These are phyloP conservation scores for Oncopeltus fasciatus DNA, from an alignment of 1,140 invertebrate genomes.

Conservation along the genomic window DNA sequence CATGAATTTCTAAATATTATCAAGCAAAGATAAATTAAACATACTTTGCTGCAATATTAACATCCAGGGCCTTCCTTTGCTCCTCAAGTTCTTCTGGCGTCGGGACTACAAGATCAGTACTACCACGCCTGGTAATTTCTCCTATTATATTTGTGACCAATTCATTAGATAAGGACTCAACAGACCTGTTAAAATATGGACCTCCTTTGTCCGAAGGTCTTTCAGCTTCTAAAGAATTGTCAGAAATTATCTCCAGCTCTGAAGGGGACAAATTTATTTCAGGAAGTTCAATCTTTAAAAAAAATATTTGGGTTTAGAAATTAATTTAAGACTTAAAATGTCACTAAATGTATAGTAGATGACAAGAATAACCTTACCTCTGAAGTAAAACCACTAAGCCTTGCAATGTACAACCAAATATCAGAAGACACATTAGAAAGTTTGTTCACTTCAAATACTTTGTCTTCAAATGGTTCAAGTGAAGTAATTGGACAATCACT, in stretches of 20 bases:
- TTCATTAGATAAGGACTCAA: slow-evolving; percentile 36
- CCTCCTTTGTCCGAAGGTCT: slow-evolving; percentile 10
- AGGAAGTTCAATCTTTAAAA: slow-evolving; percentile 15
- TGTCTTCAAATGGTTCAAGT: slow-evolving; percentile 32
- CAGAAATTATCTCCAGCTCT: slow-evolving; percentile 19
- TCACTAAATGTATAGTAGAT: background rate
- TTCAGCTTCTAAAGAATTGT: slow-evolving; percentile 5
- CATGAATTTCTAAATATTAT: background rate
- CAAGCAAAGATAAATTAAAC: background rate
- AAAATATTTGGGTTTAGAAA: too few species aligned
- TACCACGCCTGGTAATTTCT: slow-evolving; percentile 31
- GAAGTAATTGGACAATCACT: slow-evolving; percentile 34
- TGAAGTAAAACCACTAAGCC: slow-evolving; percentile 34
- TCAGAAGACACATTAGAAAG: slow-evolving; percentile 32
- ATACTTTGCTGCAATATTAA: slow-evolving; percentile 15
- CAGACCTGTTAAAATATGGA: slow-evolving; percentile 26
- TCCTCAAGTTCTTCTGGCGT: slow-evolving; percentile 16
- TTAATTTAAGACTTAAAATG: background rate
- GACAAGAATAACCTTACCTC: slow-evolving; percentile 27
- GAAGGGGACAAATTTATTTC: slow-evolving; percentile 17
- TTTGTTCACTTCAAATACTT: slow-evolving; percentile 32
- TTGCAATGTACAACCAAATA: slow-evolving; percentile 33
- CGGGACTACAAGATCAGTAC: slow-evolving; percentile 22
- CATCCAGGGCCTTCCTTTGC: slow-evolving; percentile 10
- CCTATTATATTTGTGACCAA: slow-evolving; percentile 38